Evolutionary conservation across 2,888 invertebrate genomes (phyloP).

Genomic region (Oligia strigilis): DNA sequence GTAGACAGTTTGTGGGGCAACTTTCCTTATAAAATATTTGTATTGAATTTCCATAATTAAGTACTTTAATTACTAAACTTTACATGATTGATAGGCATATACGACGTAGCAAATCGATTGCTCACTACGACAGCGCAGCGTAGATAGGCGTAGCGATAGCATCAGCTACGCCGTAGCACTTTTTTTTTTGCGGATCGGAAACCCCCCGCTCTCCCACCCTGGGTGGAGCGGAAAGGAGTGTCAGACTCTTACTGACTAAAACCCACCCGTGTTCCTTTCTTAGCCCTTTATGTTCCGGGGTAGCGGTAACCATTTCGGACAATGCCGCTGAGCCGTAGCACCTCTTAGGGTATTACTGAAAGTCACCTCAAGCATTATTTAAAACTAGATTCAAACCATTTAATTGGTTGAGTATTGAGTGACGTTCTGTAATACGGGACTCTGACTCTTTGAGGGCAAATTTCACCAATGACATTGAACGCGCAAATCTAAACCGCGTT

Average conservation of each 20-base stretch:
- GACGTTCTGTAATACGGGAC: too few species aligned
- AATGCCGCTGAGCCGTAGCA: conserved; percentile 14
- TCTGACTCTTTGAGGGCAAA: not conserved
- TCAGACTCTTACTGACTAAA: too few species aligned
- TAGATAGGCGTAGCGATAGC: not conserved
- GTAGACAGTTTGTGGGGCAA: conserved; percentile 4
- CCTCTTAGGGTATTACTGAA: too few species aligned
- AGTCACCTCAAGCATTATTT: too few species aligned
- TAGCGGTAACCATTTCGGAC: too few species aligned
- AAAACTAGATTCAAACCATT: too few species aligned
- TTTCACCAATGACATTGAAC: not conserved
- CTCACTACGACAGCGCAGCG: not conserved
- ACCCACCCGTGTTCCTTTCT: too few species aligned
- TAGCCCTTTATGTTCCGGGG: too few species aligned
- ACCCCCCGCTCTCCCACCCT: fast-evolving
- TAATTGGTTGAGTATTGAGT: too few species aligned
- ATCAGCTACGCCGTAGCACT: conserved; percentile 28
- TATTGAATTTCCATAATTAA: conserved; percentile 2
- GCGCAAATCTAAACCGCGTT: not conserved
- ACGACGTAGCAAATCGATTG: conserved; percentile 13
- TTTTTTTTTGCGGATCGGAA: too few species aligned
- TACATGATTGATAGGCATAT: not conserved
- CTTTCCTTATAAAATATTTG: not conserved
- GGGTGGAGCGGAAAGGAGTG: too few species aligned
- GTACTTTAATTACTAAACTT: not conserved